Percentiles rank a stretch among this genome's conserved stretches.
Conservation (phyloP, 2,888 invertebrate species). For the Caenorhabditis sp. region DNA sequence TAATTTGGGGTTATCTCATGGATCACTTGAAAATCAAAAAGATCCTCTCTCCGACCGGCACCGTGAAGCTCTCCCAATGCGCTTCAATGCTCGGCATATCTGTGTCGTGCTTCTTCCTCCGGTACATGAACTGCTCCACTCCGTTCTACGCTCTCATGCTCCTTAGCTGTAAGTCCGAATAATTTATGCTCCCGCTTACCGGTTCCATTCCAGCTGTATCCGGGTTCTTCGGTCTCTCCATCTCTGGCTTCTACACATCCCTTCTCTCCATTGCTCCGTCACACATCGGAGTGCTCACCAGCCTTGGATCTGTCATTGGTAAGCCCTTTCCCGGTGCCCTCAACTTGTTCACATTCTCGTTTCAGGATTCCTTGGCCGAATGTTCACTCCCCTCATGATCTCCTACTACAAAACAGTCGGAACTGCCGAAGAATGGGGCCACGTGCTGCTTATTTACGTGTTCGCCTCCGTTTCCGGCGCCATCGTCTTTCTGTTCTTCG, state of each 20-base stretch:
- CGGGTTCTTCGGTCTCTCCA: conserved; percentile 63
- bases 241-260: conserved; percentile 74
- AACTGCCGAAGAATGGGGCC: conserved; percentile 69
- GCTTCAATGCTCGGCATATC: conserved; percentile 53
- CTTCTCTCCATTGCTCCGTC: conserved; percentile 71
- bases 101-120: conserved; percentile 42
- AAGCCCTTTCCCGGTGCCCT: background rate
- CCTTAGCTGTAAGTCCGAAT: conserved; percentile 33
- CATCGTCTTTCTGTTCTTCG: conserved; percentile 67
- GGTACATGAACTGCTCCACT: conserved; percentile 41
- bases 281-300: conserved; percentile 70
- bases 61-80: conserved; percentile 69
- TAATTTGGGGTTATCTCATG: conserved; percentile 69
- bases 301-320: conserved; percentile 65
- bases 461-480: conserved; percentile 52
- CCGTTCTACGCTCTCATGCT: conserved; percentile 26
- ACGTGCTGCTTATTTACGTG: conserved; percentile 63
- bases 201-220: conserved; percentile 57
- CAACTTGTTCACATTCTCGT: background rate
- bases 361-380: conserved; percentile 62
- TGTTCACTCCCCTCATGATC: conserved; percentile 63
- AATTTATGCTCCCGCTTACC: too few relatives aligned
- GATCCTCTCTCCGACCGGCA: conserved; percentile 57
- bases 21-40: conserved; percentile 63
- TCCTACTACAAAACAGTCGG: conserved; percentile 68